Percentiles rank a stretch among this genome's conserved stretches.
phyloP scores from a whole-genome alignment of 2,113 vertebrate genomes.

The Uria lomvia region DNA sequence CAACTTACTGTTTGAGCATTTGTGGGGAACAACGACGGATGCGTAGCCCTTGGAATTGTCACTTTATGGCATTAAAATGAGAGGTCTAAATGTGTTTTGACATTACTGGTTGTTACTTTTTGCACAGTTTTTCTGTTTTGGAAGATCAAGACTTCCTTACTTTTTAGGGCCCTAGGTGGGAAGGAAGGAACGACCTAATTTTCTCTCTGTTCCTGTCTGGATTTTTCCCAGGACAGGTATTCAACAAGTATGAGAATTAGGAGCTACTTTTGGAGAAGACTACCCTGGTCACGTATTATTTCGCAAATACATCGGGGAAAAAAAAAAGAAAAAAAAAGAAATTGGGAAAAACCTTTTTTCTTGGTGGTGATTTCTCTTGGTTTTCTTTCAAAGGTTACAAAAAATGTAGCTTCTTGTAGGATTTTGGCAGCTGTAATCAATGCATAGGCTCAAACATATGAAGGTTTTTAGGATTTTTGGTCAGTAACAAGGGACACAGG shows the following conservation, averaged over 20 bases:
- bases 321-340: not conserved
- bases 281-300: not conserved
- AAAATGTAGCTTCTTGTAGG: not conserved
- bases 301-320: not conserved
- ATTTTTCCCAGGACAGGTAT: not conserved
- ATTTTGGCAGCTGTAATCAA: not conserved
- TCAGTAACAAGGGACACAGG: not conserved
- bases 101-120: not conserved
- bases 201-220: not conserved
- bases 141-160: not conserved
- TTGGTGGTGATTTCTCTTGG: not conserved
- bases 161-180: accelerated
- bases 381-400: not conserved
- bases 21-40: not conserved
- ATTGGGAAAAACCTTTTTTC: not conserved
- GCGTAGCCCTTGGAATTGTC: not conserved
- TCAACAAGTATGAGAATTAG: not conserved
- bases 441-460: not conserved
- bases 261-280: not conserved
- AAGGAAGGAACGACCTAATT: not conserved
- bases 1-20: accelerated
- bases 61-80: not conserved
- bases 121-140: not conserved
- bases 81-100: not conserved
- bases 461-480: not conserved